Evolutionary conservation across 1,140 invertebrate species (phyloP).

Genomic region (Drosophila lacertosa): DNA sequence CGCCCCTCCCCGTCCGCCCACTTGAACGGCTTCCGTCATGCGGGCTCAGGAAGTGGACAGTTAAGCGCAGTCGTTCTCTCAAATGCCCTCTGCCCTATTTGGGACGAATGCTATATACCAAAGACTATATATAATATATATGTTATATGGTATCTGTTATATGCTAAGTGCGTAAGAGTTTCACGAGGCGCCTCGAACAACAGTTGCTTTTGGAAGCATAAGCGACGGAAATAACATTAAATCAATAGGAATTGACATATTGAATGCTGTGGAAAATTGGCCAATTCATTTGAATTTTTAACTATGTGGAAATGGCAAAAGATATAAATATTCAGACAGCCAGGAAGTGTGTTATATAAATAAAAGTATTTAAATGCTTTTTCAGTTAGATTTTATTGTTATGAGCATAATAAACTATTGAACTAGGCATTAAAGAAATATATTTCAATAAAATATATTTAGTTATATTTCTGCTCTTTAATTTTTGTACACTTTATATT

Average conservation of each 20-base stretch:
- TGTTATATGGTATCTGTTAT: constrained; percentile 23
- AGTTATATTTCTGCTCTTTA: too few species aligned
- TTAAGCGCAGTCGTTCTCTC: constrained; percentile 45
- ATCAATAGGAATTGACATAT: constrained; percentile 15
- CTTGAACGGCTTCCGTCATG: constrained; percentile 68
- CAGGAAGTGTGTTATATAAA: not conserved
- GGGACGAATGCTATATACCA: too few species aligned
- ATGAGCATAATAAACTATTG: too few species aligned
- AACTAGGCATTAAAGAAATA: too few species aligned
- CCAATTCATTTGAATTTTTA: not conserved
- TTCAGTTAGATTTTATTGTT: too few species aligned
- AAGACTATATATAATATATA: constrained; percentile 37
- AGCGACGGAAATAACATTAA: not conserved
- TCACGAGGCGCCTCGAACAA: constrained; percentile 7
- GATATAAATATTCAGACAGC: not conserved
- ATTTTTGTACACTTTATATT: not conserved
- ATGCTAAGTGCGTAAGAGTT: not conserved
- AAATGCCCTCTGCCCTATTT: constrained; percentile 1
- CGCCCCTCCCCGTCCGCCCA: constrained; percentile 9
- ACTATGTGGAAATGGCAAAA: not conserved
- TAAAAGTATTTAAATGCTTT: not conserved
- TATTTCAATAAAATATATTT: too few species aligned
- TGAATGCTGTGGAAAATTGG: not conserved
- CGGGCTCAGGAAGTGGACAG: constrained; percentile 79
- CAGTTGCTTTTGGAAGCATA: not conserved